A percentile compares a stretch with the other conserved stretches of the same genome.
Evolutionary conservation across 2,888 invertebrate species (phyloP).

Genomic region (Hypomecis atomaria): DNA sequence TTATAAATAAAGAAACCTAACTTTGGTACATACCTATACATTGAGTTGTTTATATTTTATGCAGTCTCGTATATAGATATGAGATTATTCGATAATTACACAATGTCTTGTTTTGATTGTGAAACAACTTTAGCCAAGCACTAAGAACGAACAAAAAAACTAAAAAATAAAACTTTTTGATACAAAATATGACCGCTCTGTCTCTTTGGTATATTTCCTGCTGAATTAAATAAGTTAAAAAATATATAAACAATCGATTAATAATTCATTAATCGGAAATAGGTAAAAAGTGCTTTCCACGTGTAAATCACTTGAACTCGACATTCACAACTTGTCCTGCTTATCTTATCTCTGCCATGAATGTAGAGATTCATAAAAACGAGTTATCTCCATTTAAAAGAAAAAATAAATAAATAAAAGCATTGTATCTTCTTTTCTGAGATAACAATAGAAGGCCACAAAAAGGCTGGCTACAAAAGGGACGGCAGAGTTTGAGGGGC

Average conservation of each 20-base stretch:
- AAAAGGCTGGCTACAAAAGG: conserved; percentile 64
- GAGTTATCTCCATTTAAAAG: conserved; percentile 47
- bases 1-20: not conserved
- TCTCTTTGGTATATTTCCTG: too few species aligned
- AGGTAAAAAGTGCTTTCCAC: conserved; percentile 10
- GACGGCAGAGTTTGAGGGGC: conserved; percentile 57
- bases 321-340: conserved; percentile 29
- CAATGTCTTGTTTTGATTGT: too few species aligned
- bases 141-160: too few species aligned
- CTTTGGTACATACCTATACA: not conserved
- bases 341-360: conserved; percentile 39
- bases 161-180: too few species aligned
- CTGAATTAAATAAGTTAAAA: too few species aligned
- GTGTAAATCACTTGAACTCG: conserved; percentile 9
- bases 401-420: conserved; percentile 54
- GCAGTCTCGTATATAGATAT: too few species aligned
- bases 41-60: not conserved
- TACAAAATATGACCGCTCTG: too few species aligned
- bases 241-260: too few species aligned
- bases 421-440: conserved; percentile 51
- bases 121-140: too few species aligned
- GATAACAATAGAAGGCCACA: conserved; percentile 62
- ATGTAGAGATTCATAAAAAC: conserved; percentile 40
- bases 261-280: conserved; percentile 11
- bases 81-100: too few species aligned